Evolutionary conservation across 2,888 invertebrate genomes (phyloP).

Genomic region (Ophraella communa): DNA sequence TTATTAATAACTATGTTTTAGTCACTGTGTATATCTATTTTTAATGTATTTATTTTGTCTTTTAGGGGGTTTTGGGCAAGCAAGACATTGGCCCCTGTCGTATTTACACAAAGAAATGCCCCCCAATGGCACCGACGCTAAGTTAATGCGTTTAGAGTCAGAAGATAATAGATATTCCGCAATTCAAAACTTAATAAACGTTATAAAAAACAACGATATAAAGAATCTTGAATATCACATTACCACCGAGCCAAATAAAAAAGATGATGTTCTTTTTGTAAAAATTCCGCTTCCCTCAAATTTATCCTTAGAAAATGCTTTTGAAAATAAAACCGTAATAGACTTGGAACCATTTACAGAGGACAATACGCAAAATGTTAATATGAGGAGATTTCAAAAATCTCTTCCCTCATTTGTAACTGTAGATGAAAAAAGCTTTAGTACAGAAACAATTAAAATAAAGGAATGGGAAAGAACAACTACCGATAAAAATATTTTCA

Average conservation of each 20-base stretch:
- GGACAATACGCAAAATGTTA: conserved; percentile 24
- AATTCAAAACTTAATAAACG: conserved; percentile 56
- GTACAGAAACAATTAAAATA: conserved; percentile 31
- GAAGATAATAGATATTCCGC: conserved; percentile 50
- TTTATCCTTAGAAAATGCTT: conserved; percentile 41
- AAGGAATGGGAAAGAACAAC: not conserved
- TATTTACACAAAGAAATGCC: conserved; percentile 82
- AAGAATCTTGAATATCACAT: conserved; percentile 55
- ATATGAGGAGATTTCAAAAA: conserved; percentile 40
- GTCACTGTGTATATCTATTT: too few species aligned
- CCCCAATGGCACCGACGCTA: conserved; percentile 63
- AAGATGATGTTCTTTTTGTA: conserved; percentile 54
- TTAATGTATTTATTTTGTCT: too few species aligned
- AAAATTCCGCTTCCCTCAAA: conserved; percentile 56
- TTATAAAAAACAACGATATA: conserved; percentile 56
- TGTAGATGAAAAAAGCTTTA: conserved; percentile 24
- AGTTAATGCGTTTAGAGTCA: conserved; percentile 34
- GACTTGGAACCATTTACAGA: conserved; percentile 37
- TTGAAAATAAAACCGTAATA: conserved; percentile 28
- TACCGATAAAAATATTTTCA: not conserved
- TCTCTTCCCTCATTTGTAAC: conserved; percentile 21
- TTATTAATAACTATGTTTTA: not conserved
- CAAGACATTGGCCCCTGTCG: conserved; percentile 76
- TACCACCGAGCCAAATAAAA: conserved; percentile 52
- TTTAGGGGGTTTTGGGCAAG: conserved; percentile 58